Evolutionary conservation across 2,797 vertebrate genomes (phyloP).

Genomic region (Cottoperca gobio): DNA sequence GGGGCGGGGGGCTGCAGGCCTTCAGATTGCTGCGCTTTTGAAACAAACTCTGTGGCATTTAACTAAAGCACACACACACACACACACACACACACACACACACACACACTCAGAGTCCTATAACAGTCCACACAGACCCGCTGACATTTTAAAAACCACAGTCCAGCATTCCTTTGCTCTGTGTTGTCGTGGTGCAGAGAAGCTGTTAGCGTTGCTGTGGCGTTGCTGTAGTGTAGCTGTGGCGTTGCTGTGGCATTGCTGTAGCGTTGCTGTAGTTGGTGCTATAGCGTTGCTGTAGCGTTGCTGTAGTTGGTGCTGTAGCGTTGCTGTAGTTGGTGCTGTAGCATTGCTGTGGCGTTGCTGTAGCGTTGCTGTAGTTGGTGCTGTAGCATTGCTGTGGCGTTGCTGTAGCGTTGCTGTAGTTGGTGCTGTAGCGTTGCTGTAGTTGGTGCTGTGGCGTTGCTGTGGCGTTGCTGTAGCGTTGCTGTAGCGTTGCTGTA

Average conservation of each 20-base stretch:
- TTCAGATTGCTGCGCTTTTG: constrained; percentile 44
- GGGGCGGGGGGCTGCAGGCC: constrained; percentile 3
- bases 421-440: background rate
- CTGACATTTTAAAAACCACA: constrained; percentile 53
- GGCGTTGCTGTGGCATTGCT: too few relatives aligned
- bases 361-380: background rate
- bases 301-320: background rate
- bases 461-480: constrained; percentile 6
- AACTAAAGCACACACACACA: constrained; percentile 25
- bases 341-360: too few relatives aligned
- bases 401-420: background rate
- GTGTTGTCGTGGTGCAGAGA: background rate
- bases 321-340: background rate
- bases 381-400: too few relatives aligned
- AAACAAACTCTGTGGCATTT: constrained; percentile 58
- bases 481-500: background rate
- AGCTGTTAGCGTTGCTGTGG: constrained; percentile 12
- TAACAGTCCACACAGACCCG: constrained; percentile 22
- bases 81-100: constrained; percentile 1
- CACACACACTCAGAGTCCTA: background rate
- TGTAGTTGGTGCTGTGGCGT: background rate
- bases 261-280: background rate
- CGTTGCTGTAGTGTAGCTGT: too few relatives aligned
- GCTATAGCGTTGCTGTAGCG: constrained; percentile 12
- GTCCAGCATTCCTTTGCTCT: too few relatives aligned